Percentiles rank a stretch among this genome's conserved stretches.
Conservation (phyloP, 2,113 vertebrate genomes). For the Corythornis vintsioides region DNA sequence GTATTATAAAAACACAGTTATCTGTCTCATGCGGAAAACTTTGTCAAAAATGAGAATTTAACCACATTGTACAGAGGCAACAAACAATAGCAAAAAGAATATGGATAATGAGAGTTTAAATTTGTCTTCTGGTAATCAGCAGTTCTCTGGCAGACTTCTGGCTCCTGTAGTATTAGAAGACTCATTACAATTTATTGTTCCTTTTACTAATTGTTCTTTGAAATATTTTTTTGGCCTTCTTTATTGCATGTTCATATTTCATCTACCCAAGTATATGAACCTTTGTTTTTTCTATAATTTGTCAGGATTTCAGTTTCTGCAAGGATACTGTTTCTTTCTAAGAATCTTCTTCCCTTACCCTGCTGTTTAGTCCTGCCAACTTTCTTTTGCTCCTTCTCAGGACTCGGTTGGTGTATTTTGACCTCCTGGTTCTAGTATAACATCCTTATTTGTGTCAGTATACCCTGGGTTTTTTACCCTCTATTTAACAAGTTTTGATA, state of each 20-base stretch:
- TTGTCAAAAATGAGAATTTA: background rate
- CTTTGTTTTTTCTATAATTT: background rate
- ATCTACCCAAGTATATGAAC: background rate
- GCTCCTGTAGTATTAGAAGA: background rate
- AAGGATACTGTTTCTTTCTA: background rate
- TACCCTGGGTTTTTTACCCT: background rate
- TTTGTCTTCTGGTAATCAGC: background rate
- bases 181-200: background rate
- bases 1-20: background rate
- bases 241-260: background rate
- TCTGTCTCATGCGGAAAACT: background rate
- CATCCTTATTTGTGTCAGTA: background rate
- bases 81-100: background rate
- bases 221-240: background rate
- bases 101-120: background rate
- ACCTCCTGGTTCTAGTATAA: background rate
- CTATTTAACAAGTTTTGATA: background rate
- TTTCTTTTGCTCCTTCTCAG: background rate
- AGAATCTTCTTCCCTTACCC: background rate
- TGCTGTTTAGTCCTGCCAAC: background rate
- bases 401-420: background rate
- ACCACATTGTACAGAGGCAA: background rate
- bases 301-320: background rate
- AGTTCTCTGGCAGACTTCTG: background rate
- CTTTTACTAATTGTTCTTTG: background rate